phyloP scores from a whole-genome alignment of 2,797 vertebrate species.

The Serranus cabrilla region DNA sequence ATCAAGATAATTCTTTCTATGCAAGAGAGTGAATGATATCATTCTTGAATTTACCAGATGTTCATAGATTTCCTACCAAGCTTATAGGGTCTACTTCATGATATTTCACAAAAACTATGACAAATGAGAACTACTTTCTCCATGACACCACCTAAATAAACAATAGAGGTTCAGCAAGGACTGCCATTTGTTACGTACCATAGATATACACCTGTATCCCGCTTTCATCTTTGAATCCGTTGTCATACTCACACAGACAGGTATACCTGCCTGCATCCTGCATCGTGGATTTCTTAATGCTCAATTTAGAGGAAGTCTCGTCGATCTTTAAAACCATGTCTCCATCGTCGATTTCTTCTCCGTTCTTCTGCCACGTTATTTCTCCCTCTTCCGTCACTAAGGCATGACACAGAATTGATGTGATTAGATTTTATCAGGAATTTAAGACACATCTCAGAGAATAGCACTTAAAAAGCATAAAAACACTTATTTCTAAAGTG shows the following conservation, averaged over 20 bases:
- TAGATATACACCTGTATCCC: conserved; percentile 66
- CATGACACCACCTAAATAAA: not conserved
- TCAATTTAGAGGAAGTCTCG: conserved; percentile 70
- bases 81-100: too few species aligned
- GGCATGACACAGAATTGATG: not conserved
- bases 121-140: too few species aligned
- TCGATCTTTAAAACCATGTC: conserved; percentile 46
- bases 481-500: too few species aligned
- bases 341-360: conserved; percentile 56
- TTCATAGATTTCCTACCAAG: too few species aligned
- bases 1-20: not conserved
- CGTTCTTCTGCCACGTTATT: conserved; percentile 76
- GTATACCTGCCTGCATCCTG: conserved; percentile 72
- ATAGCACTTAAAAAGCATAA: too few species aligned
- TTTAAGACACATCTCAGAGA: too few species aligned
- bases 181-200: conserved; percentile 63
- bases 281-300: conserved; percentile 56
- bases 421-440: too few species aligned
- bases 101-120: too few species aligned
- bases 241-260: conserved; percentile 63
- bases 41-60: not conserved
- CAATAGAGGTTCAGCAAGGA: not conserved
- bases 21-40: too few species aligned
- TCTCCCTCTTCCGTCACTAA: conserved; percentile 75
- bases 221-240: accelerated